Evolutionary conservation across 2,888 invertebrate species (phyloP).

Genomic region (Neuroscelio doddi): DNA sequence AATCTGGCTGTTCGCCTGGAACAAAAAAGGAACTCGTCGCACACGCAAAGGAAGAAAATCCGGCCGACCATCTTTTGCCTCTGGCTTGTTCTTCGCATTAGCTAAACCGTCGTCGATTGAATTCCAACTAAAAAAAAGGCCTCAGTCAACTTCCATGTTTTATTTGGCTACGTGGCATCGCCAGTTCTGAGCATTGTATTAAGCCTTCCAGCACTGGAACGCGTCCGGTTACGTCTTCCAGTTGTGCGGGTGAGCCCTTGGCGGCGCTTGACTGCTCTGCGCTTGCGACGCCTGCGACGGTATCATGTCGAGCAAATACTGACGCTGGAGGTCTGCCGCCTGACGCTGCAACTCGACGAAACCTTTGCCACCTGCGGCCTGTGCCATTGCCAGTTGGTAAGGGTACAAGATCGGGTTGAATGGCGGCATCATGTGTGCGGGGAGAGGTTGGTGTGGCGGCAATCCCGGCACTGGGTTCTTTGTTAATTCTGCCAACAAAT

Average conservation of each 20-base stretch:
- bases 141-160: conserved; percentile 46
- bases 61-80: no score
- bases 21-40: background rate
- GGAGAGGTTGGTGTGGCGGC: conserved; percentile 77
- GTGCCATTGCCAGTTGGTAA: conserved; percentile 90
- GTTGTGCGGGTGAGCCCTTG: conserved; percentile 73
- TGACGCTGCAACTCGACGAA: conserved; percentile 86
- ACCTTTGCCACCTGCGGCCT: conserved; percentile 76
- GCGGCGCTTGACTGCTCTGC: conserved; percentile 71
- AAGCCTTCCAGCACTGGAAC: conserved; percentile 43
- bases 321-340: conserved; percentile 91
- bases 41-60: background rate
- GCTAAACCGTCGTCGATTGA: conserved; percentile 10
- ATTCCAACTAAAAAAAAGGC: conserved; percentile 36
- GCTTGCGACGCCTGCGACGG: conserved; percentile 76
- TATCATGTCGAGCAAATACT: conserved; percentile 97
- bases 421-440: conserved; percentile 89
- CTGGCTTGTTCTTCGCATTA: no score
- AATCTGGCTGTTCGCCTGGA: no score
- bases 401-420: conserved; percentile 91
- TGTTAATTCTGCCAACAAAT: conserved; percentile 61
- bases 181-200: conserved; percentile 43
- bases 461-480: conserved; percentile 68
- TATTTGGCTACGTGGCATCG: conserved; percentile 33
- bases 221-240: conserved; percentile 77